Conservation (phyloP, 2,113 vertebrate genomes). For the Hoplias malabaricus region DNA sequence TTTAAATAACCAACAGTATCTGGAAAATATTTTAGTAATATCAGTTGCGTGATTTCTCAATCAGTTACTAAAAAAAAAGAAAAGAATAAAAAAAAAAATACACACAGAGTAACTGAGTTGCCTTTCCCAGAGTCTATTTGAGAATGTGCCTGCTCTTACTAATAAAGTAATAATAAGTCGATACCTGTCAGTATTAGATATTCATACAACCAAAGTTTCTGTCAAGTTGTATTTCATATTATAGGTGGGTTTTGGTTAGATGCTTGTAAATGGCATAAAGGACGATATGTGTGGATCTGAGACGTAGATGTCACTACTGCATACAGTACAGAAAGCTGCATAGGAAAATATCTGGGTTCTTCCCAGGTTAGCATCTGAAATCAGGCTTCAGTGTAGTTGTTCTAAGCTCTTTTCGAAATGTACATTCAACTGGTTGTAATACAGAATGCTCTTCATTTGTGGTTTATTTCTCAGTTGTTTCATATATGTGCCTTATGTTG, state of each 20-base stretch:
- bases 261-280: conserved; percentile 27
- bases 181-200: conserved; percentile 52
- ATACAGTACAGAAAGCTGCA: conserved; percentile 22
- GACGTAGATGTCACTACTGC: conserved; percentile 15
- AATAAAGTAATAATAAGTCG: conserved; percentile 41
- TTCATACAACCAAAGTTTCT: conserved; percentile 51
- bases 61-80: conserved; percentile 8
- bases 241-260: conserved; percentile 32
- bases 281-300: conserved; percentile 31
- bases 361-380: conserved; percentile 4
- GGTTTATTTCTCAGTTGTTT: conserved; percentile 65
- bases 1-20: conserved; percentile 42
- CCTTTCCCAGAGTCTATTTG: conserved; percentile 49
- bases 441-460: conserved; percentile 42
- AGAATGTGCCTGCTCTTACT: conserved; percentile 51
- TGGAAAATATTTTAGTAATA: conserved; percentile 37
- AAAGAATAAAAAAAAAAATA: background rate
- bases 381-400: conserved; percentile 27
- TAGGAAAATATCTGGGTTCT: background rate
- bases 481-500: conserved; percentile 79
- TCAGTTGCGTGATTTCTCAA: conserved; percentile 19
- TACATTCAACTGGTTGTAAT: conserved; percentile 28
- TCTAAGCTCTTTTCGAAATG: conserved; percentile 13
- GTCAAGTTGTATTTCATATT: conserved; percentile 36
- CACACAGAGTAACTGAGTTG: conserved; percentile 24